Base-by-base conservation (phyloP, 2,797 vertebrate genomes). In the Salmo trutta region DNA sequence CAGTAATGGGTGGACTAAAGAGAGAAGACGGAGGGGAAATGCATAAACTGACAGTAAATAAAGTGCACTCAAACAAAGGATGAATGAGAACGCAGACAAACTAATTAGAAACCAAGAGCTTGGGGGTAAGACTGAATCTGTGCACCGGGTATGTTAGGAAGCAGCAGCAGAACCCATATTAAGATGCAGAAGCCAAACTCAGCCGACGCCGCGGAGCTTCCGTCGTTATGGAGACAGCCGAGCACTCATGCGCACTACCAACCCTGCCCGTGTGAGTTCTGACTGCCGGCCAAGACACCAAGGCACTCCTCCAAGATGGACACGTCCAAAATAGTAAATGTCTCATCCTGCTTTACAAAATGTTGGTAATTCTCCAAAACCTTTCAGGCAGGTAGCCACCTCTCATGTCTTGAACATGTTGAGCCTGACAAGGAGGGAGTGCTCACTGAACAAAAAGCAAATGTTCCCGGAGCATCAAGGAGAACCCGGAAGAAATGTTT, bases 151-250 rank as follows among this genome's bases (percentile, higher is more conserved):
- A 47, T n/a, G 31, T 36, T 21, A 41, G 21, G 69, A 24, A 12
- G 68, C 15, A 36, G 36, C 33, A 21, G 68, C 7, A 14, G 12
- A 21, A 36, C 31, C 14, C 16, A 24, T n/a, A 69, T 71, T 21
- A 71, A 47, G 36, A 52, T 15, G 69, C 36, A 71, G 19, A 47
- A 27, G 41, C 41, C 41, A 27, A 21, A 47, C 47, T 16, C 8
- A 15, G 69, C 41, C 8, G 36, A 54, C 52, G 69, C 31, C n/a
- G 29, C 52, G 7, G 67, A 76, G 75, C 67, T 76, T 31, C 21
- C 29, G 66, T 76, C 51, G 4, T 24, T 51, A 76, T 76, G 75
- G 75, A 76, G 52, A 76, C 67, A 1, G 17, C 31, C 5, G 29
- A 67, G 27, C 65, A 16, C 65, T 68, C 27, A 5, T 10, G 64